These are phyloP conservation scores for Oxycera nigricornis DNA, from an alignment of 2,888 invertebrate genomes.

Conservation along the genomic window DNA sequence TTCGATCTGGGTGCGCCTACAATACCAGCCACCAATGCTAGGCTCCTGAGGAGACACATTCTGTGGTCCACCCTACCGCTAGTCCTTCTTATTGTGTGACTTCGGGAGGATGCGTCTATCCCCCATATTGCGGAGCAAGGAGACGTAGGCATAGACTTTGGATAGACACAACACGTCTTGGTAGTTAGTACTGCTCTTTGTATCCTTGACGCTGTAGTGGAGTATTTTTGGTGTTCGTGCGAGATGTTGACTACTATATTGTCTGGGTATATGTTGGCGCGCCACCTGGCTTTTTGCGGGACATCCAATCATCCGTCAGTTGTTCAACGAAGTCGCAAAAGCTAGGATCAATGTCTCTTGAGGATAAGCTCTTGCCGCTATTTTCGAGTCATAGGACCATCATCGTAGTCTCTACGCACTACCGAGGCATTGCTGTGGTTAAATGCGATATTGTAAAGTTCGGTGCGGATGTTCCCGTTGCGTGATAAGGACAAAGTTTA, in stretches of 20 bases:
- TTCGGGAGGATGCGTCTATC: neutral
- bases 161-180: constrained; percentile 31
- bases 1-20: constrained; percentile 4
- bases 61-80: neutral
- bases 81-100: neutral
- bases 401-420: no score
- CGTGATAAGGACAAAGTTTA: no score
- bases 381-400: no score
- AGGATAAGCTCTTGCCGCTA: neutral
- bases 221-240: neutral
- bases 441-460: no score
- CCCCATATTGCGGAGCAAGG: neutral
- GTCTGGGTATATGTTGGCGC: constrained; percentile 31
- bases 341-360: neutral
- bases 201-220: neutral
- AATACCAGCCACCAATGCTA: neutral
- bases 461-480: no score
- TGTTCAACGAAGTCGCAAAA: constrained; percentile 4
- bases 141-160: neutral
- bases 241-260: constrained; percentile 8
- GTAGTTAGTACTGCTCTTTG: constrained; percentile 26
- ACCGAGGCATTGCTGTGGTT: no score
- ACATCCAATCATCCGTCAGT: constrained; percentile 32
- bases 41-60: neutral
- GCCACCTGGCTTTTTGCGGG: constrained; percentile 28